A percentile compares a stretch with the other conserved stretches of the same genome.
phyloP scores from a whole-genome alignment of 35 echinoderm and acorn worm genomes.

The Ophiothrix spiculata region DNA sequence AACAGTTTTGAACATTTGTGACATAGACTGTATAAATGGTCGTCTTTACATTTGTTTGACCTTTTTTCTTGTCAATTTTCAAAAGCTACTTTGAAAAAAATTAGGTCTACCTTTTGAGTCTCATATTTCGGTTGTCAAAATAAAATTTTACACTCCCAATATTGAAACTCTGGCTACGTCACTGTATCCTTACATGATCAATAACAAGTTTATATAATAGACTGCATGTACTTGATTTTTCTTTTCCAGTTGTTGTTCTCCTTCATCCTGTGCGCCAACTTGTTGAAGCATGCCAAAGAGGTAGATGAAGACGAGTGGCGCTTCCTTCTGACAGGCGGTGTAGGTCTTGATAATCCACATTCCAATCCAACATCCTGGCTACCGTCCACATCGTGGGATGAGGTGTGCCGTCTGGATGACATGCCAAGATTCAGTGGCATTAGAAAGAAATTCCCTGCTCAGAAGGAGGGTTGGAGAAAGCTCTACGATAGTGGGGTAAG shows the following conservation, averaged over 20 bases:
- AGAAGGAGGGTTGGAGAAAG: conserved; percentile 97
- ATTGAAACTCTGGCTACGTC: too few species aligned
- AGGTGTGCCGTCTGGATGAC: conserved; percentile 86
- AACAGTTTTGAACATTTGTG: too few species aligned
- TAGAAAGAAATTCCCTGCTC: conserved; percentile 93
- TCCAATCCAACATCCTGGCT: conserved; percentile 98
- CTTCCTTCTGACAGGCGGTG: conserved; percentile 93
- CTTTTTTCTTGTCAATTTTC: too few species aligned
- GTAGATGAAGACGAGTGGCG: conserved; percentile 95
- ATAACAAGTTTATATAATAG: too few species aligned
- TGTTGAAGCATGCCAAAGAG: conserved; percentile 85
- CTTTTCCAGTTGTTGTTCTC: conserved; percentile 86
- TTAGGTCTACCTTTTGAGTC: too few species aligned
- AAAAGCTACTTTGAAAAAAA: too few species aligned
- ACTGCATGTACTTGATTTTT: conserved; percentile 4
- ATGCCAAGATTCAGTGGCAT: conserved; percentile 81
- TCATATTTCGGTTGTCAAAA: too few species aligned
- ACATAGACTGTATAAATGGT: neutral
- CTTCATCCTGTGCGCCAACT: conserved; percentile 84
- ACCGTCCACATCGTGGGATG: conserved; percentile 89
- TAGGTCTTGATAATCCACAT: conserved; percentile 97
- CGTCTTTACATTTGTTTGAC: neutral
- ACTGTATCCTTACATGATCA: too few species aligned
- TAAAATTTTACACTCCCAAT: too few species aligned
- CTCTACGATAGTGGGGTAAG: conserved; percentile 91